phyloP scores from a whole-genome alignment of 2,888 invertebrate species.

The Monoplex corrugatus region DNA sequence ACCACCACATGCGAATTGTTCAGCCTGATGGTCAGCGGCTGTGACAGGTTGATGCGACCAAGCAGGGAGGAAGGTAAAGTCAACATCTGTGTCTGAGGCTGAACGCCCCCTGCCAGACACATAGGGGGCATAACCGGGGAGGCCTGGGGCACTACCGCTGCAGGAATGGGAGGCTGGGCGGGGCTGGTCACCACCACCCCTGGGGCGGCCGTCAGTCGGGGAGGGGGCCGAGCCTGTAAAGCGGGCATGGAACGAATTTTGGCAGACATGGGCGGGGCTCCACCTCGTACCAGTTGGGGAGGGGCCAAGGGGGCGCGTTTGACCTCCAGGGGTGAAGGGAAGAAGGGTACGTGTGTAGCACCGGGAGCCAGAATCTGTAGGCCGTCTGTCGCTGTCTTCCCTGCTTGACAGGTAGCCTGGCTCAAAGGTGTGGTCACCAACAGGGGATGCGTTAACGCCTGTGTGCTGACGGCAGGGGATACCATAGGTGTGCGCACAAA shows the following conservation, averaged over 20 bases:
- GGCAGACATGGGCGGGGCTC: conserved; percentile 5
- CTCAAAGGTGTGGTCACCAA: background rate
- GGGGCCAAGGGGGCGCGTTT: background rate
- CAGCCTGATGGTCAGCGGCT: conserved; percentile 74
- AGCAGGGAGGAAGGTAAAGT: conserved; percentile 73
- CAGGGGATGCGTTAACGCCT: background rate
- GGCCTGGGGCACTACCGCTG: conserved; percentile 14
- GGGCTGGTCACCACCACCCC: conserved; percentile 19
- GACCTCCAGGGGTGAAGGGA: no score
- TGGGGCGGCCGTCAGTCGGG: conserved; percentile 50
- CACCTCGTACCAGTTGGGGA: conserved; percentile 32
- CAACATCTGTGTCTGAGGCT: conserved; percentile 69
- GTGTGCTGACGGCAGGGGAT: background rate
- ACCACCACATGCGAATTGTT: conserved; percentile 73
- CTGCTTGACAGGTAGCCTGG: no score
- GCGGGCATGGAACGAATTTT: background rate
- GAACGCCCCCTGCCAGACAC: background rate
- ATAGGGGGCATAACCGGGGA: background rate
- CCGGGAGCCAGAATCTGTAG: background rate
- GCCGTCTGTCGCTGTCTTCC: background rate
- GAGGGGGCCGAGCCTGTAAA: conserved; percentile 41
- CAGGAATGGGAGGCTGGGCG: background rate
- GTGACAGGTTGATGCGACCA: conserved; percentile 68
- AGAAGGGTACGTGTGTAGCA: no score
- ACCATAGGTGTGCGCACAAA: background rate